Base-by-base conservation (phyloP, 2,797 vertebrate species). In the Danio jaintianensis region DNA sequence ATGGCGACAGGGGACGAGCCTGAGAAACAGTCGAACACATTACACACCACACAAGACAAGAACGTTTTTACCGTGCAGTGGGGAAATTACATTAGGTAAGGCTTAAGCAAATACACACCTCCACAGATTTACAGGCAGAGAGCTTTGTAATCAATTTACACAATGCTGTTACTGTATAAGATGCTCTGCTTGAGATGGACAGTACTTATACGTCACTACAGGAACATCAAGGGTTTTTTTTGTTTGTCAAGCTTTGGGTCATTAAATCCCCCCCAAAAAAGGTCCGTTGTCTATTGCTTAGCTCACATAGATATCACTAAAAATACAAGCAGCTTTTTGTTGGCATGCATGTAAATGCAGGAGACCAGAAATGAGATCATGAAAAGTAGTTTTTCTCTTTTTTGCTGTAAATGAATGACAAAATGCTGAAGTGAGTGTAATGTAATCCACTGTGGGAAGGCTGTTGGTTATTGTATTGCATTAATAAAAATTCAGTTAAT, bases 91-190 rank as follows among this genome's bases (percentile, higher is more conserved):
- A 75, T 86, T 87, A 82, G 80, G 67, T 43, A 73, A 43, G 72
- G 68, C 55, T 71, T 11, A 82, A 85, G 74, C 38, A 67, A 83
- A 78, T 53, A 75, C 61, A 78, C 45, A 36, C 42, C 84, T 70
- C 84, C 86, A 75, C 36, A 50, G 29, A 82, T 88, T 89, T 87
- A 84, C 47, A 74, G 61, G 62, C 71, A 74, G 53, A 81, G 43
- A 29, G 11, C 43, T 42, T 13, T 55, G 79, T 90, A 89, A 91
- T 90, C 86, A 86, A 90, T 89, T 72, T 79, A 64, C 70, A 71
- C 83, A 72, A 81, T 47, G 62, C 68, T 87, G 87, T 86, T 85
- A 13, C 5, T 76, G 50, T 64, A 72, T 56, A 55, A 78, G 72
- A 79, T 47, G 53, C 43, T 52, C 84, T 80, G 72, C 16, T 42